Conservation (phyloP, 2,113 vertebrate genomes). For the Dipodomys ordii region DNA sequence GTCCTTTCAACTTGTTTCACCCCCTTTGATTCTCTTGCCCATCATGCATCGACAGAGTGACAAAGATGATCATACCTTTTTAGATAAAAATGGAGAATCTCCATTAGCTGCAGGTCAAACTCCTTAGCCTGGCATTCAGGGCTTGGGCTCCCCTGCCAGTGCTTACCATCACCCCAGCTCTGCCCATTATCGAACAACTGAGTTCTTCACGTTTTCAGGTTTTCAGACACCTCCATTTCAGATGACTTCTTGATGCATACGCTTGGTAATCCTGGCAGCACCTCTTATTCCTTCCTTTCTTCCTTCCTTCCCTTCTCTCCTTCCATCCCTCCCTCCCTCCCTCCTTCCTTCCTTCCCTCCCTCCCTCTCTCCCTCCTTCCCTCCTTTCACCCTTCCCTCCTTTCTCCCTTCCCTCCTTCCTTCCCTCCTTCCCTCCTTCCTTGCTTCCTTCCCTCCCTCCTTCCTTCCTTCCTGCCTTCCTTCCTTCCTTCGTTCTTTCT, state of each 20-base stretch:
- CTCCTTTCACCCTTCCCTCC: no score
- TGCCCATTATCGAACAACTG: neutral
- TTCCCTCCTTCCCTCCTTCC: no score
- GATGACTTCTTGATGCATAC: neutral
- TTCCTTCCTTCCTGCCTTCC: no score
- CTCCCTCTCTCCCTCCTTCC: no score
- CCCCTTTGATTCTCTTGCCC: neutral
- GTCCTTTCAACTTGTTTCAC: neutral
- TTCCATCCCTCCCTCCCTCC: no score
- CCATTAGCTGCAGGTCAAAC: neutral
- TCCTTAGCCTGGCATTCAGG: neutral
- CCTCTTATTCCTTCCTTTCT: neutral
- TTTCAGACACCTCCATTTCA: accelerated
- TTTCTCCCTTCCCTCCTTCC: no score
- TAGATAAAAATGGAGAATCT: neutral
- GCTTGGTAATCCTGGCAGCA: neutral
- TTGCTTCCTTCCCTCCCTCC: no score
- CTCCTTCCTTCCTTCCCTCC: no score
- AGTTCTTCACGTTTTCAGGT: neutral
- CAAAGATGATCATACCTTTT: neutral
- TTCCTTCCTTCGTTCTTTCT: no score
- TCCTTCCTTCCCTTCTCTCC: no score
- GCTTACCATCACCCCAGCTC: neutral
- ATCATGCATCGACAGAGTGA: accelerated
- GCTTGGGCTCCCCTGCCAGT: neutral